Base-by-base conservation (phyloP, 2,888 invertebrate genomes). In the Heliconius charithonia region DNA sequence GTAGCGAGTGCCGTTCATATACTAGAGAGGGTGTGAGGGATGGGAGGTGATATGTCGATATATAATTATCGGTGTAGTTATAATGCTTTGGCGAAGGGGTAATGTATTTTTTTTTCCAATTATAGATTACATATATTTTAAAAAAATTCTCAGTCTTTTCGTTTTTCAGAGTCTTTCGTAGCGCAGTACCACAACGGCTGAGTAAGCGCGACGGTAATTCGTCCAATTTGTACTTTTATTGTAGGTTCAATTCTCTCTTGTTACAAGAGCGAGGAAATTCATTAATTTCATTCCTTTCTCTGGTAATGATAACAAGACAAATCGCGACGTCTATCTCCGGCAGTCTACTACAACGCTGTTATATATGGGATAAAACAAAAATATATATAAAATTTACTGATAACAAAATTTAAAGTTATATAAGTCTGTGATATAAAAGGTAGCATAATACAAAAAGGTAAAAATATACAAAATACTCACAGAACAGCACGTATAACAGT, bases 1-100 rank as follows among this genome's bases (percentile, higher is more conserved):
- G 90, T 88, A 85, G 86, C 85, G 87, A 90, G 89, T 87, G 88
- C 87, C 89, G 88, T 86, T 88, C 89, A 88, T 87, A 85, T 86
- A 69, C 41, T 67, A 12, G 41, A 19, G 85, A 87, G 88, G 87
- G 87, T 84, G 87, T 86, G 84, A 87, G 81, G 13, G 41, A 27
- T 62, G 29, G 10, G 16, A 45, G 10, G 84, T 83, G 85, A 69
- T 71, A n/a, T 82, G 83, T 85, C 82, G 74, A 74, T 73, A 16
- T 74, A 7, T 63, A 12, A 37, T 71, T 29, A 29, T 62, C 12
- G 25, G 25, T 62, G n/a, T 62, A 62, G 12, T 12, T 25, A 25
- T 62, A 25, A 6, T 27, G n/a, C n/a, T n/a, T n/a, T 59, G 22
- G 3, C 7, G 19, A 22, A 56, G 56, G 22, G 22, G 7, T 45